Evolutionary conservation across 2,888 invertebrate genomes (phyloP), one percentile per base, ranked within the genome.

Genomic region (Parthenolecanium corni): DNA sequence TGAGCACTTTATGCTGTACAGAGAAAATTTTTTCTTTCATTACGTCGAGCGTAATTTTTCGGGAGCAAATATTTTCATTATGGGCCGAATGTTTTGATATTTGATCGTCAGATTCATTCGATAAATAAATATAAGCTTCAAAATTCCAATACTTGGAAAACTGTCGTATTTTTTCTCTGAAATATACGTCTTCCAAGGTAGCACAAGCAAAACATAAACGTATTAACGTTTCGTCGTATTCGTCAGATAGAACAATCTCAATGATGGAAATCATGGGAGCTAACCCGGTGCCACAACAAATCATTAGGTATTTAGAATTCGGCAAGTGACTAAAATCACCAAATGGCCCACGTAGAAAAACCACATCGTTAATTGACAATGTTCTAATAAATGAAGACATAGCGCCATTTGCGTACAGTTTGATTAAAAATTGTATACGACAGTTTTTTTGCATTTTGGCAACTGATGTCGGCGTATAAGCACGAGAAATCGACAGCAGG

Each of bases 211-310:
- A 84, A 63, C 79, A 72, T 66, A 89, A 76, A 62, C 76, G 72
- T 40, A 89, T 70, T 70, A 77, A 76, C 1, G 82, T 82, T 68
- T 82, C 79, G 69, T 86, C 84, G 25, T 81, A 78, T 67, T 84
- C 84, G 73, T 88, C 79, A 21, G 76, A 70, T 54, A 88, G 69
- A 66, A 87, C 77, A 40, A 75, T 72, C 31, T 78, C 73, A 56
- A 85, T 78, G 12, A 89, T 77, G 16, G 81, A 76, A 68, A 80
- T 76, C 69, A 86, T 78, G 24, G 88, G 84, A 18, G 85, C 82
- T 66, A 89, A 79, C 0, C 87, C 89, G 23, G 87, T 85, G 1
- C 89, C 89, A 71, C 86, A 86, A 51, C 83, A 78, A 47, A 84
- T 72, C 70, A 82, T 75, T 1, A 78, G 66, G 18, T 81, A 68